Conservation (phyloP, 2,888 invertebrate genomes). For the Clitarchus hookeri region DNA sequence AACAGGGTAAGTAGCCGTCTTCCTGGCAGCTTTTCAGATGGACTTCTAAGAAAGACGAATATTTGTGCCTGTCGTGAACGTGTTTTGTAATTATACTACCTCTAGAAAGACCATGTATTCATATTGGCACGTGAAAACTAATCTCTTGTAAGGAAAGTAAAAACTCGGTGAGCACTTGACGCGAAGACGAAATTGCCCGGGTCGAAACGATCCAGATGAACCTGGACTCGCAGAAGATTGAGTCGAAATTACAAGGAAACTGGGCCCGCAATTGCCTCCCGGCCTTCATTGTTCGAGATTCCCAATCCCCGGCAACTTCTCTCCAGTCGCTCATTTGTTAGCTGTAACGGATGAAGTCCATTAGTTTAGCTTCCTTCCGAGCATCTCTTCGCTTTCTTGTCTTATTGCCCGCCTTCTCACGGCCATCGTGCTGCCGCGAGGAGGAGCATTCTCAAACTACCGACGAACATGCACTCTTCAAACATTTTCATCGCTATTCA, state of each 20-base stretch:
- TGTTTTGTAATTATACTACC: too few relatives aligned
- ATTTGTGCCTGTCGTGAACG: too few relatives aligned
- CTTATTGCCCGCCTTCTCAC: background rate
- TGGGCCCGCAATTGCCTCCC: background rate
- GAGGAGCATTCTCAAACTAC: too few relatives aligned
- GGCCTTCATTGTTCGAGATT: conserved; percentile 9
- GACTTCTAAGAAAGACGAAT: too few relatives aligned
- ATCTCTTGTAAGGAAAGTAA: too few relatives aligned
- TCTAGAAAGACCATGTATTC: too few relatives aligned
- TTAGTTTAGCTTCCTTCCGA: background rate
- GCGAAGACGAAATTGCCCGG: background rate
- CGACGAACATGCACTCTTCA: too few relatives aligned
- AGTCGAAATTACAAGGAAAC: conserved; percentile 14
- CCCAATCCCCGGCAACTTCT: conserved; percentile 8
- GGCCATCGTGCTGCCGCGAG: background rate
- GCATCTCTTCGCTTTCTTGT: background rate
- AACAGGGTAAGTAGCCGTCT: too few relatives aligned
- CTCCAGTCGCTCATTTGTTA: conserved; percentile 8
- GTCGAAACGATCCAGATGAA: background rate
- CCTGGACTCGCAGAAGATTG: background rate
- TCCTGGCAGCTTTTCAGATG: too few relatives aligned
- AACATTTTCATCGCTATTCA: too few relatives aligned
- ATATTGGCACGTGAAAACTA: too few relatives aligned
- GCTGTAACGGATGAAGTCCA: conserved; percentile 14
- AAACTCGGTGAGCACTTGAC: background rate